Conservation (phyloP, 2,797 vertebrate genomes). For the Manis javanica region DNA sequence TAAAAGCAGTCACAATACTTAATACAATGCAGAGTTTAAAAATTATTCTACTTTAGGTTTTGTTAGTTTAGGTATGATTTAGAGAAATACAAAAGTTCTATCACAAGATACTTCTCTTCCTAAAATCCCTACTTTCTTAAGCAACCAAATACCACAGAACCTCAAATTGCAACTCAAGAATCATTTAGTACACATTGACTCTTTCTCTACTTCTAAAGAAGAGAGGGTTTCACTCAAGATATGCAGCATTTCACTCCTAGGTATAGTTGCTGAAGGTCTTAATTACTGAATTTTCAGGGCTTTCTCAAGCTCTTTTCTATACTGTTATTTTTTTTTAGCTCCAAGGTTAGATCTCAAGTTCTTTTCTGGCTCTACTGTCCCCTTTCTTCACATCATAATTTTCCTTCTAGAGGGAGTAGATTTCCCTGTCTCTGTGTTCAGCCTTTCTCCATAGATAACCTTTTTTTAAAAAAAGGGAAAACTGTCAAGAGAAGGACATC, state of each 20-base stretch:
- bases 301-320: neutral
- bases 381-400: neutral
- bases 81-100: slow-evolving; percentile 41
- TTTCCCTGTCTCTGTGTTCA: neutral
- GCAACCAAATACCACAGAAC: neutral
- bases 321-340: slow-evolving; percentile 12
- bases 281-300: neutral
- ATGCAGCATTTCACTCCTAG: neutral
- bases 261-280: neutral
- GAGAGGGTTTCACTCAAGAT: neutral
- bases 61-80: slow-evolving; percentile 43
- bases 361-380: neutral
- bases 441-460: neutral
- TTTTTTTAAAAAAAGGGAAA: neutral
- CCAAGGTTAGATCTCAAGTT: slow-evolving; percentile 11
- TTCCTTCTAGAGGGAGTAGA: neutral
- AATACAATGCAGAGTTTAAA: neutral
- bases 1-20: neutral
- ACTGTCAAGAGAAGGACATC: neutral
- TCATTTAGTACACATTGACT: neutral
- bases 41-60: neutral
- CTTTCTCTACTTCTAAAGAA: neutral
- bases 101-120: neutral
- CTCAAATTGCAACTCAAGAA: slow-evolving; percentile 50
- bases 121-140: neutral